Percentiles rank a stretch among this genome's conserved stretches.
These are phyloP conservation scores for Anas capensis DNA, from an alignment of 2,797 vertebrate species.

Conservation along the genomic window DNA sequence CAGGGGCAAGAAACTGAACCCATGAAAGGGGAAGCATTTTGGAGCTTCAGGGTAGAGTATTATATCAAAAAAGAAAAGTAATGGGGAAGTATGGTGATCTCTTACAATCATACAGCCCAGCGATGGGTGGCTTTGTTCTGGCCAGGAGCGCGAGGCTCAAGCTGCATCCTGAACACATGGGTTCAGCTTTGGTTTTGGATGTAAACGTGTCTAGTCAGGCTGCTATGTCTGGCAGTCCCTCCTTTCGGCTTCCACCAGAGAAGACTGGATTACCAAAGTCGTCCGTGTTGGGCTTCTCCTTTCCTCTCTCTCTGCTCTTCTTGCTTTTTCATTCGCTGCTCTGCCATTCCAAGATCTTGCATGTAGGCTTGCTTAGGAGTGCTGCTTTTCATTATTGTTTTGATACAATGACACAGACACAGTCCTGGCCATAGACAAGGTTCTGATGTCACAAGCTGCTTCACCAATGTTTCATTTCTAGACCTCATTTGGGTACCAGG, in stretches of 20 bases:
- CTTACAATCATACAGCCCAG: neutral
- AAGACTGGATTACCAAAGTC: neutral
- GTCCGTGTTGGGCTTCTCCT: neutral
- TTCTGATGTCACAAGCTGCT: neutral
- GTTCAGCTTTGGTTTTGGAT: neutral
- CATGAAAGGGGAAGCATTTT: neutral
- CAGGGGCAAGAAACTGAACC: neutral
- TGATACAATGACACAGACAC: neutral
- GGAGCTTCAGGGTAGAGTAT: neutral
- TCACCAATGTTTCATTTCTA: constrained; percentile 6
- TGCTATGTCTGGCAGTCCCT: neutral
- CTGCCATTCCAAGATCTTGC: fast-evolving
- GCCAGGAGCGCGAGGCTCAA: neutral
- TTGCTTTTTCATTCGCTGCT: neutral
- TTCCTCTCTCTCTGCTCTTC: neutral
- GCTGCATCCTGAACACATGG: neutral
- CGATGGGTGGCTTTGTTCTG: fast-evolving
- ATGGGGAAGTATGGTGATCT: neutral
- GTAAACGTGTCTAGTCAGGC: neutral
- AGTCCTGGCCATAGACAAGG: neutral
- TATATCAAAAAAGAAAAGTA: neutral
- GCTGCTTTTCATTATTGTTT: neutral
- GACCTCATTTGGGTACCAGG: neutral
- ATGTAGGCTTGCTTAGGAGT: neutral
- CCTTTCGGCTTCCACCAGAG: neutral